Evolutionary conservation across 2,888 invertebrate genomes (phyloP).

Genomic region (Dysmachus trigonus): DNA sequence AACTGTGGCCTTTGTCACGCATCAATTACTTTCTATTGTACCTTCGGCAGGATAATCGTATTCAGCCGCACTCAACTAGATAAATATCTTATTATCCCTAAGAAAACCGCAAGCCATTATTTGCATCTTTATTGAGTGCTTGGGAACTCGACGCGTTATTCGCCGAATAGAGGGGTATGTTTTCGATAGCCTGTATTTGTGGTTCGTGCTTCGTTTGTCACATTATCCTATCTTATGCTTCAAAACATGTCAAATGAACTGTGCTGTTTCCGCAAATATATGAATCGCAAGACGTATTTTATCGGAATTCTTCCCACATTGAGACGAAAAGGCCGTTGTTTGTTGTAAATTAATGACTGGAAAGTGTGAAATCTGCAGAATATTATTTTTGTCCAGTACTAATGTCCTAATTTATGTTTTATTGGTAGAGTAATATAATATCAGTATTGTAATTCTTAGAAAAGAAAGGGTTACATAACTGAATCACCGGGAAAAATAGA

Average conservation of each 20-base stretch:
- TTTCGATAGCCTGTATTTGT: not conserved
- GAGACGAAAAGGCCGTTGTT: not conserved
- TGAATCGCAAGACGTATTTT: not conserved
- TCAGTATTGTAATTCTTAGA: too few species aligned
- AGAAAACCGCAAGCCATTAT: slow-evolving; percentile 7
- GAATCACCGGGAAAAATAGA: too few species aligned
- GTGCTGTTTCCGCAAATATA: slow-evolving; percentile 3
- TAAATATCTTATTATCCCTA: slow-evolving; percentile 16
- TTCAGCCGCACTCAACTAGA: slow-evolving; percentile 26
- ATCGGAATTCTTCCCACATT: not conserved
- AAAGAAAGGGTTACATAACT: too few species aligned
- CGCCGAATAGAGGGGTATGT: not conserved
- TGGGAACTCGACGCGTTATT: not conserved
- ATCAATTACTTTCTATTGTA: slow-evolving; percentile 10
- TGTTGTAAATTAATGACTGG: not conserved
- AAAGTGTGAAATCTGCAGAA: not conserved
- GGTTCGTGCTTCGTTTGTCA: not conserved
- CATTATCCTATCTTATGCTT: slow-evolving; percentile 25
- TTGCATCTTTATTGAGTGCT: slow-evolving; percentile 34
- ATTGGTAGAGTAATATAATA: too few species aligned
- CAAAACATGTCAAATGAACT: slow-evolving; percentile 27
- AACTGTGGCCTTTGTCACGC: not conserved
- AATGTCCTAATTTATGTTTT: too few species aligned
- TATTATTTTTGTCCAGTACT: not conserved
- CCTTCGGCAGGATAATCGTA: not conserved